Conservation (phyloP, 1,140 invertebrate genomes). For the Drosophila jambulina region DNA sequence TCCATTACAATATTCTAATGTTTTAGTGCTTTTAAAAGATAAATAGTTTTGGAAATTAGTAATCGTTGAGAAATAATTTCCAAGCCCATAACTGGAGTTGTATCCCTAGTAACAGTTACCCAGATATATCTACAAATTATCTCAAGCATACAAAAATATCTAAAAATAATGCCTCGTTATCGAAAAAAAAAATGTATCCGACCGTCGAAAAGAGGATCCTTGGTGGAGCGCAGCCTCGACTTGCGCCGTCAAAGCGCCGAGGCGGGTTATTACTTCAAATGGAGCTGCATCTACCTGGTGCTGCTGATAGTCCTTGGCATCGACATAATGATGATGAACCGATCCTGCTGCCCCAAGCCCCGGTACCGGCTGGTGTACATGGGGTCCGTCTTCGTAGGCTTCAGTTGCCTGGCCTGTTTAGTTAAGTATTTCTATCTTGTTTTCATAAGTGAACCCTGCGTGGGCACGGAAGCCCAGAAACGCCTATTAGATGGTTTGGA, state of each 20-base stretch:
- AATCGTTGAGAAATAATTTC: neutral
- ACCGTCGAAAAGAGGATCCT: neutral
- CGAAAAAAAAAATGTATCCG: neutral
- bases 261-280: slow-evolving; percentile 61
- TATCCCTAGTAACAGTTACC: neutral
- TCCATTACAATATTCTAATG: no score
- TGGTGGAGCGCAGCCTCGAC: slow-evolving; percentile 60
- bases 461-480: slow-evolving; percentile 81
- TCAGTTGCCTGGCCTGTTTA: slow-evolving; percentile 84
- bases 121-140: neutral
- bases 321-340: neutral
- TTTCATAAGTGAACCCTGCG: slow-evolving; percentile 58
- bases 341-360: slow-evolving; percentile 32
- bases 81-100: neutral
- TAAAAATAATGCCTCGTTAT: neutral
- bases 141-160: neutral
- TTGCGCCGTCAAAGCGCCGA: slow-evolving; percentile 45
- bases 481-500: slow-evolving; percentile 78
- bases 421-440: slow-evolving; percentile 74
- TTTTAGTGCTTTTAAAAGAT: no score
- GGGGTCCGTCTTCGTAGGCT: slow-evolving; percentile 52
- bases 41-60: neutral
- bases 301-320: slow-evolving; percentile 13
- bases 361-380: slow-evolving; percentile 64
- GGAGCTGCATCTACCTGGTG: slow-evolving; percentile 57